A percentile compares a stretch with the other conserved stretches of the same genome.
Evolutionary conservation across 92 coral and sea anemone species (phyloP).

Genomic region (Galaxea fascicularis): DNA sequence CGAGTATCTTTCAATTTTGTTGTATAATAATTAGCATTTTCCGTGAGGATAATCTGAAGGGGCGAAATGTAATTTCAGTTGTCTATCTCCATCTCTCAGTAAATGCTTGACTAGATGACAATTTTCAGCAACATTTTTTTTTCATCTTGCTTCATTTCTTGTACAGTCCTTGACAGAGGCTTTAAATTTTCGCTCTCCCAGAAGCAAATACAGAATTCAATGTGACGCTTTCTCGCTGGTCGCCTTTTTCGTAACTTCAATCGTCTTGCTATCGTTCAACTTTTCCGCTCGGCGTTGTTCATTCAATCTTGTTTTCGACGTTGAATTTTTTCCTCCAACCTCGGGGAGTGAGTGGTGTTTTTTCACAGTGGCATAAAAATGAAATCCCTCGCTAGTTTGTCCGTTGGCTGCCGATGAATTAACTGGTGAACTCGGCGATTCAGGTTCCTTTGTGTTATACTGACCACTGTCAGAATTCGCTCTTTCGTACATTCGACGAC

Average conservation of each 20-base stretch:
- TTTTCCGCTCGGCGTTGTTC: conserved; percentile 13
- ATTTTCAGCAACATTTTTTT: neutral
- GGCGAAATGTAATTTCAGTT: neutral
- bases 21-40: conserved; percentile 13
- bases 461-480: conserved; percentile 58
- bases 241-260: neutral
- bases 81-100: neutral
- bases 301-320: neutral
- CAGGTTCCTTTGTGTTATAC: conserved; percentile 16
- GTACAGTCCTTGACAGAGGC: neutral
- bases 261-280: neutral
- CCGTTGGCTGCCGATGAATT: conserved; percentile 64
- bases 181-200: neutral
- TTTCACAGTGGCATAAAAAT: conserved; percentile 59
- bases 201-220: neutral
- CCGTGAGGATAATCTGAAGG: neutral
- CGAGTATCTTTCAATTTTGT: neutral
- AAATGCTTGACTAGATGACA: neutral
- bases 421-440: conserved; percentile 56
- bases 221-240: neutral
- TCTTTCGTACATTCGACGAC: conserved; percentile 70
- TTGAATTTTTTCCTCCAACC: conserved; percentile 19
- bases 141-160: neutral
- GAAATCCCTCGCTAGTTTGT: conserved; percentile 74
- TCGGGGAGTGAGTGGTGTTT: conserved; percentile 47